These are phyloP conservation scores for Parascotia fuliginaria DNA, from an alignment of 2,888 invertebrate genomes.

Conservation along the genomic window DNA sequence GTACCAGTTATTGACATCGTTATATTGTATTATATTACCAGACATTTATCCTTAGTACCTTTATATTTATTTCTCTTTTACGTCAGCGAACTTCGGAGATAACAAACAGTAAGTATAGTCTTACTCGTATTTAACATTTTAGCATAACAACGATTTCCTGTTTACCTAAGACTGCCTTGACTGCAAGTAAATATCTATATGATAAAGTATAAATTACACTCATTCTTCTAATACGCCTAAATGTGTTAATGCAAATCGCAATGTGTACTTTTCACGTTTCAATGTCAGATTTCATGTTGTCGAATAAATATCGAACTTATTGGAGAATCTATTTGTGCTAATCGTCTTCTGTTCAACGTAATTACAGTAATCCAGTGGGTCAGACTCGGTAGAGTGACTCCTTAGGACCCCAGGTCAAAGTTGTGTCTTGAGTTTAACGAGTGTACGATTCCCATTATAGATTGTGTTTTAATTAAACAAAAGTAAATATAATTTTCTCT, in stretches of 20 bases:
- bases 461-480: constrained; percentile 45
- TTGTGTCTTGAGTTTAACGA: constrained; percentile 37
- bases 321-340: constrained; percentile 11
- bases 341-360: constrained; percentile 18
- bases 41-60: too few species aligned
- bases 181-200: neutral
- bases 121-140: neutral
- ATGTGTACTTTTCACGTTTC: constrained; percentile 25
- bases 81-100: neutral
- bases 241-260: constrained; percentile 25
- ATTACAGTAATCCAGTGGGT: too few species aligned
- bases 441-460: constrained; percentile 48
- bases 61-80: too few species aligned
- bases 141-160: neutral
- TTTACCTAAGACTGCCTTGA: constrained; percentile 22
- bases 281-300: constrained; percentile 24
- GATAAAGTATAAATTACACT: constrained; percentile 14
- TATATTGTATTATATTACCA: too few species aligned
- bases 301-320: constrained; percentile 15
- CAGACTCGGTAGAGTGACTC: too few species aligned
- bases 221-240: constrained; percentile 19
- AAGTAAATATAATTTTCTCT: neutral
- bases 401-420: constrained; percentile 15
- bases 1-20: too few species aligned
- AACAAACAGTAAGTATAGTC: neutral